Conservation (phyloP, 92 coral and sea anemone genomes). For the Palythoa grandis region DNA sequence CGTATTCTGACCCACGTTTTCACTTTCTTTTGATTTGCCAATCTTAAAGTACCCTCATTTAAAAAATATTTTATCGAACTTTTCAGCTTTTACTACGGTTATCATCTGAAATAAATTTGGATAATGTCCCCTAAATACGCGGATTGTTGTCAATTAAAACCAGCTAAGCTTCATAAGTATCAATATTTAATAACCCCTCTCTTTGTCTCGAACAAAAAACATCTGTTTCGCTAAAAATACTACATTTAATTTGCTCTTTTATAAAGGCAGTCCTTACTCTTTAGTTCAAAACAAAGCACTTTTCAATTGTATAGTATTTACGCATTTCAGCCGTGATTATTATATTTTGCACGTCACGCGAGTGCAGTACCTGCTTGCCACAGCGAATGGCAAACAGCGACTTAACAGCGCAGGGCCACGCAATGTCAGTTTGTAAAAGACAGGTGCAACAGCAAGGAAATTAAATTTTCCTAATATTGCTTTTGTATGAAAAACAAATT, state of each 20-base stretch:
- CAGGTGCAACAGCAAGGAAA: not conserved
- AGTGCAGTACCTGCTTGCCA: not conserved
- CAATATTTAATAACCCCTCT: conserved; percentile 10
- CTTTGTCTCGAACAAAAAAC: not conserved
- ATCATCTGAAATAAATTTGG: not conserved
- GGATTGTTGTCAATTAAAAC: conserved; percentile 21
- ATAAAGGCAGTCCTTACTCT: not conserved
- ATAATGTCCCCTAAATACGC: not conserved
- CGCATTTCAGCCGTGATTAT: not conserved
- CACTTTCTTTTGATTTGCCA: not conserved
- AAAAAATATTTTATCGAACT: not conserved
- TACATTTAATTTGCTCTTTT: not conserved
- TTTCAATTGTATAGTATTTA: not conserved
- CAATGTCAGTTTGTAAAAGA: not conserved
- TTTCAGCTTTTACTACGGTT: not conserved
- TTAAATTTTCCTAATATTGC: not conserved
- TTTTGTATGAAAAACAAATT: not conserved
- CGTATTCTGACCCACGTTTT: not conserved
- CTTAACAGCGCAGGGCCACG: not conserved
- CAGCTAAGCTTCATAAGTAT: conserved; percentile 28
- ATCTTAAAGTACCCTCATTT: not conserved
- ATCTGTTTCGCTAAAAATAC: conserved; percentile 3
- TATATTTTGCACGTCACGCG: not conserved
- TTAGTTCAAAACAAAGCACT: not conserved
- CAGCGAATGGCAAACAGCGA: not conserved